Evolutionary conservation across 2,113 vertebrate species (phyloP), one percentile per base, ranked within the genome.

Genomic region (Irena cyanogastra): DNA sequence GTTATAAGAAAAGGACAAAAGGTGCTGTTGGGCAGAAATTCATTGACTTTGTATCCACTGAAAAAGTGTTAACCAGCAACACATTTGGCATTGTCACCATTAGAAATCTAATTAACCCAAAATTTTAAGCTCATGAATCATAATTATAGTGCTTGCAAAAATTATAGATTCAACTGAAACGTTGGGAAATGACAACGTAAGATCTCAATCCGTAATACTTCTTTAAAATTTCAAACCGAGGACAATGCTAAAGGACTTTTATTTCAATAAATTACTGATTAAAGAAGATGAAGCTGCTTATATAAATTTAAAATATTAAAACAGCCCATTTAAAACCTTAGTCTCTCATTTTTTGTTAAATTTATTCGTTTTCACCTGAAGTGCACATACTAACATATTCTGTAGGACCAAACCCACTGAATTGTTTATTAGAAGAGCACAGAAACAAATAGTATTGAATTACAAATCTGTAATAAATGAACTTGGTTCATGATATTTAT

Each of bases 91-190:
- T 23, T 83, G n/a, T 59, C 22, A 92, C 65, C 14, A 72, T 81
- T 83, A 92, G 87, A 89, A 87, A 71, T 92, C n/a, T 78, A 94
- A 94, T 81, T 82, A 89, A 96, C 94, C 52, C n/a, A 90, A 92
- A 96, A 89, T 60, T 53, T 89, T 64, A 63, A 89, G 84, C 69
- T 56, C 76, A 85, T 49, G 9, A 52, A 95, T 83, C 10, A n/a
- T 52, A 94, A 95, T 95, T 93, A 93, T 79, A 91, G 44, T 93
- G 23, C 17, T 95, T 74, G 47, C 22, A 83, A 96, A 95, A 96
- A 80, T 60, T 44, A n/a, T 71, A 82, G 44, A 44, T 80, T 94
- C 83, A 96, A 42, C 85, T 93, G 91, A 41, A 95, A 83, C 12
- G 82, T 86, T 95, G 85, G 44, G 54, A 79, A 97, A 95, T 70